Evolutionary conservation across 2,888 invertebrate genomes (phyloP).

Genomic region (Drosophila paucipuncta): DNA sequence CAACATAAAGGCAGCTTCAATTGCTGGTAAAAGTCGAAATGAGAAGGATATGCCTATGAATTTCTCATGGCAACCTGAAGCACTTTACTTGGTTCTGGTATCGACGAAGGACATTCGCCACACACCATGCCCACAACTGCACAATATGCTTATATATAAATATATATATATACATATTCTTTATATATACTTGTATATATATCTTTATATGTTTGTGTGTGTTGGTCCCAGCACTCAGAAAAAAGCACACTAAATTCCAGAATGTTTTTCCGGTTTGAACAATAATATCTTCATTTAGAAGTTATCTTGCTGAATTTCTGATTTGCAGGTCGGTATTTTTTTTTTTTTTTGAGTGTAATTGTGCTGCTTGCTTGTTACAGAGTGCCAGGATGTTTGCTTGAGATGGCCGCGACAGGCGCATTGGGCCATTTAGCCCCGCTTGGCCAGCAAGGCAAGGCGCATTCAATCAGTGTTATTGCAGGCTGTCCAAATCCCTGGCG

Average conservation of each 20-base stretch:
- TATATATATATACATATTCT: no score
- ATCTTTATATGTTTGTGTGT: not conserved
- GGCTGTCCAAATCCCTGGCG: conserved; percentile 63
- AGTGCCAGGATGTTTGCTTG: conserved; percentile 13
- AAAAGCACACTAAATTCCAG: not conserved
- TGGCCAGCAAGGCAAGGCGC: conserved; percentile 42
- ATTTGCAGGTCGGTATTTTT: not conserved
- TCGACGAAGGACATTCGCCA: conserved; percentile 24
- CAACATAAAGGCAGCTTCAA: conserved; percentile 34
- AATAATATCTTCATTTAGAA: not conserved
- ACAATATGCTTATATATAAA: not conserved
- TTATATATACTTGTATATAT: no score
- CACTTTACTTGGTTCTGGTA: conserved; percentile 44
- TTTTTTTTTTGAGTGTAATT: not conserved
- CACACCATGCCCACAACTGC: conserved; percentile 42
- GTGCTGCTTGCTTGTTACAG: not conserved
- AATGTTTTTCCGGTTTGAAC: not conserved
- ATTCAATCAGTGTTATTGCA: conserved; percentile 67
- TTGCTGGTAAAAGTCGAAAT: conserved; percentile 21
- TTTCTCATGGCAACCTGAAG: conserved; percentile 56
- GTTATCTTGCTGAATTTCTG: not conserved
- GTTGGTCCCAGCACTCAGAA: conserved; percentile 3
- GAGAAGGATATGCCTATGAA: conserved; percentile 55
- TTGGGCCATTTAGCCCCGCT: conserved; percentile 25
- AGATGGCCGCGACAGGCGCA: conserved; percentile 11